Percentiles rank a stretch among this genome's conserved stretches.
phyloP scores from a whole-genome alignment of 2,113 vertebrate species.

The Anhinga anhinga region DNA sequence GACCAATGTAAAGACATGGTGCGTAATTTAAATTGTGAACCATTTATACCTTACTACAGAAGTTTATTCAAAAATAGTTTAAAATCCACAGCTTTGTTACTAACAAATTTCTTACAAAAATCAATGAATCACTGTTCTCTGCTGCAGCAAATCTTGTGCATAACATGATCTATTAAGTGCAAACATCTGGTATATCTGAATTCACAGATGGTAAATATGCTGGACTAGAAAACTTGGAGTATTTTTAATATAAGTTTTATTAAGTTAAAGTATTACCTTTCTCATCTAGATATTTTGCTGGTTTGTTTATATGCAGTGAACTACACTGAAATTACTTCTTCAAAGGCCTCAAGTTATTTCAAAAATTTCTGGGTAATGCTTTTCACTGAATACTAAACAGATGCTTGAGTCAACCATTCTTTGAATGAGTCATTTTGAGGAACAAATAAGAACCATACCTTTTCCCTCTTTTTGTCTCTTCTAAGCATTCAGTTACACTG shows the following conservation, averaged over 20 bases:
- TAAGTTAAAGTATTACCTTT: slow-evolving; percentile 9
- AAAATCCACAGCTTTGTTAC: slow-evolving; percentile 1
- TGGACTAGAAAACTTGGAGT: background rate
- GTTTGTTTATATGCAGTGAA: background rate
- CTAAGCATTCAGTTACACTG: background rate
- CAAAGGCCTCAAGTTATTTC: background rate
- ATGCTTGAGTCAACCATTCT: background rate
- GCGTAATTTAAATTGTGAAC: background rate
- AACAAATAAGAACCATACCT: background rate
- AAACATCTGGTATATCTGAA: slow-evolving; percentile 26
- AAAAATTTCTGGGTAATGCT: background rate
- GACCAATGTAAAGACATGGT: background rate
- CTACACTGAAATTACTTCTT: slow-evolving; percentile 11
- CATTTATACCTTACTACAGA: background rate
- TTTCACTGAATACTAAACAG: slow-evolving; percentile 8
- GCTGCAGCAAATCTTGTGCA: slow-evolving; percentile 6
- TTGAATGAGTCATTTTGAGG: background rate
- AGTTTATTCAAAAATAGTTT: slow-evolving; percentile 19
- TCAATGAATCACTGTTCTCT: slow-evolving; percentile 36
- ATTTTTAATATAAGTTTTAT: slow-evolving; percentile 32
- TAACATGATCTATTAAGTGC: slow-evolving; percentile 1
- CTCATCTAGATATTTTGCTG: background rate
- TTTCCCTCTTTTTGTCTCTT: background rate
- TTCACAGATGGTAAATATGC: slow-evolving; percentile 12
- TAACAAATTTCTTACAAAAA: slow-evolving; percentile 13